Conservation (phyloP, 2,113 vertebrate species). For the Pelusios castaneus region DNA sequence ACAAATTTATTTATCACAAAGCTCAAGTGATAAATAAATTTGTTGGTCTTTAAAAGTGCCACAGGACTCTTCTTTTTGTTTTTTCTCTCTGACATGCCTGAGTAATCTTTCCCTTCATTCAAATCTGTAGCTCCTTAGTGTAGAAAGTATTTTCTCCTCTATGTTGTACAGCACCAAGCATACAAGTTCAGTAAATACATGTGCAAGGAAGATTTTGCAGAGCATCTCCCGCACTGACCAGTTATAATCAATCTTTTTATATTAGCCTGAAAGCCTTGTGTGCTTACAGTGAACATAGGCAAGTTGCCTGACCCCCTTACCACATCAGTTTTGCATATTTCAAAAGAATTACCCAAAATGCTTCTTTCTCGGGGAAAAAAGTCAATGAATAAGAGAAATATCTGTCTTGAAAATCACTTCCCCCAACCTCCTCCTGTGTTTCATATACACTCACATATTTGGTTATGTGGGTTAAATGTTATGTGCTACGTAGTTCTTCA, state of each 20-base stretch:
- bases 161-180: neutral
- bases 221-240: neutral
- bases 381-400: neutral
- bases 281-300: accelerated
- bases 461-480: neutral
- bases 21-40: too few relatives aligned
- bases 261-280: accelerated
- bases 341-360: neutral
- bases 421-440: neutral
- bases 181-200: neutral
- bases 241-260: neutral
- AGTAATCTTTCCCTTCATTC: neutral
- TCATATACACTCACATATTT: neutral
- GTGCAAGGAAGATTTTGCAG: neutral
- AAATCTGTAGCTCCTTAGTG: neutral
- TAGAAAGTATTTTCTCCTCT: neutral
- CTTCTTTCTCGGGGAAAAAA: neutral
- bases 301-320: accelerated
- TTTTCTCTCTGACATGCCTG: neutral
- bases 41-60: too few relatives aligned
- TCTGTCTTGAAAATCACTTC: neutral
- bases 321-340: neutral
- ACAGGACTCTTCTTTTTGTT: too few relatives aligned
- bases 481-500: neutral
- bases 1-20: too few relatives aligned